These are phyloP conservation scores for Epinephelus coioides DNA, from an alignment of 2,797 vertebrate genomes.

Conservation along the genomic window DNA sequence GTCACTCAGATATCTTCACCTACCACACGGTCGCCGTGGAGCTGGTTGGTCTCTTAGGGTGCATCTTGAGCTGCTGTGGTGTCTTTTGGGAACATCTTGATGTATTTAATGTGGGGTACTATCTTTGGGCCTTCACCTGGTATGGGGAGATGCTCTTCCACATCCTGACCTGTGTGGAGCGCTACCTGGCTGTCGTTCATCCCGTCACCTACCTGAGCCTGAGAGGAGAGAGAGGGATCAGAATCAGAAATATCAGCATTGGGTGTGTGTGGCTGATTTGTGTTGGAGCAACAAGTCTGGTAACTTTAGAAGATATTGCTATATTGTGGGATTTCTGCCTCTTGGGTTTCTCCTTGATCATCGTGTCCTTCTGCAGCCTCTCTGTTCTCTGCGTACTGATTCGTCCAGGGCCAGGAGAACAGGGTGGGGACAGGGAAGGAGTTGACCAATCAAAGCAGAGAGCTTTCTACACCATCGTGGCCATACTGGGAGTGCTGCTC, in stretches of 20 bases:
- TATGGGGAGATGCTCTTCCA: conserved; percentile 11
- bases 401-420: conserved; percentile 44
- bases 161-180: conserved; percentile 49
- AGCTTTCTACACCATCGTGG: conserved; percentile 31
- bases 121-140: background rate
- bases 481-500: conserved; percentile 20
- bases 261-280: conserved; percentile 31
- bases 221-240: conserved; percentile 20
- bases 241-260: conserved; percentile 34
- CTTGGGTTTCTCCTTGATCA: fast-evolving
- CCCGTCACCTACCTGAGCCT: conserved; percentile 48
- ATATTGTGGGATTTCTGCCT: fast-evolving
- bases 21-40: conserved; percentile 42
- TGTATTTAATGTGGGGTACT: fast-evolving
- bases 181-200: conserved; percentile 54
- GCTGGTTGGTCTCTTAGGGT: background rate
- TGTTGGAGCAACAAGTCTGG: fast-evolving
- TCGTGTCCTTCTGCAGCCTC: conserved; percentile 36
- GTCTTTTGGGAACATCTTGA: fast-evolving
- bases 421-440: background rate
- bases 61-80: fast-evolving
- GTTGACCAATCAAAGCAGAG: conserved; percentile 27
- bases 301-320: fast-evolving
- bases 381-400: conserved; percentile 46
- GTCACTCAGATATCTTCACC: conserved; percentile 33